A percentile compares a stretch with the other conserved stretches of the same genome.
Evolutionary conservation across 64 coral and sea anemone genomes (phyloP).

Genomic region (Dendrophyllia cribrosa): DNA sequence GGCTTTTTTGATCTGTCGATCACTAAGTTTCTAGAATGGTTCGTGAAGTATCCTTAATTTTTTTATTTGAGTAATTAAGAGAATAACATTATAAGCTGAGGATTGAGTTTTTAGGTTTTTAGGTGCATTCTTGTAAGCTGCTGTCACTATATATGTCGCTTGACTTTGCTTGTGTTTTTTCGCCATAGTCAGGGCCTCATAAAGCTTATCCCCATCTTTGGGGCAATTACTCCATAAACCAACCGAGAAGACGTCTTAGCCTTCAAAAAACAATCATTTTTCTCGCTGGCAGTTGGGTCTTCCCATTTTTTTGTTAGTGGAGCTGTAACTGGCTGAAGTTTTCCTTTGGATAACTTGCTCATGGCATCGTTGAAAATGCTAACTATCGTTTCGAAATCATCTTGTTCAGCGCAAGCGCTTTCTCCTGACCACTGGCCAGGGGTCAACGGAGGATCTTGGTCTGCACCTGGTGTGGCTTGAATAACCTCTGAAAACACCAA

Average conservation of each 20-base stretch:
- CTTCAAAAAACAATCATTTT: constrained; percentile 3
- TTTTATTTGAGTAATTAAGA: constrained; percentile 16
- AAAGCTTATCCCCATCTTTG: constrained; percentile 65
- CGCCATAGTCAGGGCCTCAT: neutral
- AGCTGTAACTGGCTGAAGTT: constrained; percentile 11
- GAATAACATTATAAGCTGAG: constrained; percentile 57
- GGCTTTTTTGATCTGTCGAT: constrained; percentile 6
- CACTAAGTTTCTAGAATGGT: neutral
- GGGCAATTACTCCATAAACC: constrained; percentile 66
- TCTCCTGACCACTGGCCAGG: too few relatives aligned
- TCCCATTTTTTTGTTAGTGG: constrained; percentile 48
- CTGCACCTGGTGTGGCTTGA: too few relatives aligned
- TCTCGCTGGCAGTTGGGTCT: constrained; percentile 21
- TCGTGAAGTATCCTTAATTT: constrained; percentile 8
- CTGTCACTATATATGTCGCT: neutral
- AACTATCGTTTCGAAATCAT: neutral
- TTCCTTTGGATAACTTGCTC: constrained; percentile 7
- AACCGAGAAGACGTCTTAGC: constrained; percentile 31
- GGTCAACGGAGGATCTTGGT: too few relatives aligned
- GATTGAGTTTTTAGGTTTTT: constrained; percentile 65
- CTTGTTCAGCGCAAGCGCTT: too few relatives aligned
- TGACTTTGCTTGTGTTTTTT: neutral
- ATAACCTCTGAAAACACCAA: too few relatives aligned
- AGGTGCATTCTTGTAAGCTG: constrained; percentile 13
- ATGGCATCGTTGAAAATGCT: constrained; percentile 28